Evolutionary conservation across 1,140 invertebrate genomes (phyloP).

Genomic region (Luehdorfia chinensis): DNA sequence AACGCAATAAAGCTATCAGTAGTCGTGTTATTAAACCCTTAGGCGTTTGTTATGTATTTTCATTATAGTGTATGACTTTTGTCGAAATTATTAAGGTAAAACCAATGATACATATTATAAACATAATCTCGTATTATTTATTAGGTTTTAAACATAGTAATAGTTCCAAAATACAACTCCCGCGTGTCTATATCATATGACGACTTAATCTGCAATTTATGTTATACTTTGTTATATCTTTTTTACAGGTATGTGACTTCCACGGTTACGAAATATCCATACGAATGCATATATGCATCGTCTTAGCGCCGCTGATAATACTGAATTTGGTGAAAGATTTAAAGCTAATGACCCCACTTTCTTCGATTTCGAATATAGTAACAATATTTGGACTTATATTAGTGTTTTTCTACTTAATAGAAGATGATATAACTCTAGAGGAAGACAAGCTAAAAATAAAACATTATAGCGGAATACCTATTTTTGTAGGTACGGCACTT

Average conservation of each 20-base stretch:
- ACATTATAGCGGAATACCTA: conserved; percentile 70
- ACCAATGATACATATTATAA: too few species aligned
- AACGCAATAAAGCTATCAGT: too few species aligned
- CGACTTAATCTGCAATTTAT: too few species aligned
- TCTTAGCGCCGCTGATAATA: conserved; percentile 83
- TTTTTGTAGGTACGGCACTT: conserved; percentile 87
- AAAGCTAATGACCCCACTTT: conserved; percentile 85
- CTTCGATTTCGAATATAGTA: conserved; percentile 83
- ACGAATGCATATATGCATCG: conserved; percentile 80
- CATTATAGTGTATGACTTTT: too few species aligned
- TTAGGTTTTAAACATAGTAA: too few species aligned
- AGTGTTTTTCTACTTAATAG: conserved; percentile 84
- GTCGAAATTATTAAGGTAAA: too few species aligned
- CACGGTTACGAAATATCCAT: conserved; percentile 45
- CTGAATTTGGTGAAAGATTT: conserved; percentile 86
- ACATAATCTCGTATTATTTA: too few species aligned
- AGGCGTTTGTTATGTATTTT: too few species aligned
- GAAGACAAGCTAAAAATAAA: conserved; percentile 61
- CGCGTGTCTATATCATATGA: too few species aligned
- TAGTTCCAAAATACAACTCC: too few species aligned
- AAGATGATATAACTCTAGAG: conserved; percentile 74
- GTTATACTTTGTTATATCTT: not conserved
- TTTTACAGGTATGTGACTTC: conserved; percentile 44
- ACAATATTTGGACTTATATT: conserved; percentile 82
- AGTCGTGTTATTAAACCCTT: too few species aligned